Conservation (phyloP, 2,113 vertebrate species). For the Toxotes chatareus region DNA sequence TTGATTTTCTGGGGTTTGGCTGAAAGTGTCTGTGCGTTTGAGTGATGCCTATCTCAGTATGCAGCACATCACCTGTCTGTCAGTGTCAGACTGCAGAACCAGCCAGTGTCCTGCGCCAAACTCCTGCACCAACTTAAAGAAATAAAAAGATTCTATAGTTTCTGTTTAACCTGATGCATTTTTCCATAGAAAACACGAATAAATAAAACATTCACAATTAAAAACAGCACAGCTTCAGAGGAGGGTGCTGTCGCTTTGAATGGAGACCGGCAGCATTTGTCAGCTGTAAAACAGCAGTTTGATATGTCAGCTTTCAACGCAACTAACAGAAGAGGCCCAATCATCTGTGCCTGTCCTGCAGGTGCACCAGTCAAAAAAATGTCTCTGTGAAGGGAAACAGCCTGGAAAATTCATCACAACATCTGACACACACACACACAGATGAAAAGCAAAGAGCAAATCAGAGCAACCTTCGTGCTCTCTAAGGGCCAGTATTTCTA, state of each 20-base stretch:
- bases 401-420: neutral
- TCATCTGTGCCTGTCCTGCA: neutral
- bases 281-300: neutral
- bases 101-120: neutral
- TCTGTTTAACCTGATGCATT: neutral
- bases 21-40: conserved; percentile 52
- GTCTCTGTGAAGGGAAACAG: neutral
- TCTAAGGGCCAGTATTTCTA: neutral
- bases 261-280: neutral
- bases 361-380: neutral
- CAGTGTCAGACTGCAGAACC: conserved; percentile 17
- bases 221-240: neutral
- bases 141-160: neutral
- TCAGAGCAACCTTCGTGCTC: no score
- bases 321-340: neutral
- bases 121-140: conserved; percentile 2
- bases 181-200: neutral
- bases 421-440: neutral
- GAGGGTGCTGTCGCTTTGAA: no score
- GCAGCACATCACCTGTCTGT: conserved; percentile 55
- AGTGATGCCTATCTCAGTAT: conserved; percentile 63
- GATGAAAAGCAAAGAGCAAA: neutral
- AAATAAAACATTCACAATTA: neutral
- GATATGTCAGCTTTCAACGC: neutral
- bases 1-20: conserved; percentile 62